Percentiles rank a stretch among this genome's conserved stretches.
phyloP scores from a whole-genome alignment of 2,113 vertebrate genomes.

The Mungos mungo region DNA sequence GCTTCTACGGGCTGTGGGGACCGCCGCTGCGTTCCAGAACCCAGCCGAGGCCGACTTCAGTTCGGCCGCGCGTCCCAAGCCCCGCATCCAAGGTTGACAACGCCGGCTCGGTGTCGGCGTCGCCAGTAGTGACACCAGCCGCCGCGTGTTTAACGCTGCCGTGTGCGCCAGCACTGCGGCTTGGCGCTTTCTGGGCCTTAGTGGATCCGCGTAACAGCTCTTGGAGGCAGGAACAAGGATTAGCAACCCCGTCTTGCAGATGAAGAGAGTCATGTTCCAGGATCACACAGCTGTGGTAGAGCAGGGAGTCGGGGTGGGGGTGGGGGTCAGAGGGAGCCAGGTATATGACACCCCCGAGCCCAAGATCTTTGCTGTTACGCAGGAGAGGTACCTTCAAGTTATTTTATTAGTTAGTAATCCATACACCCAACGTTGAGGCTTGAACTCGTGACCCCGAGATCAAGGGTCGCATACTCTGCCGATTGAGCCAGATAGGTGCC shows the following conservation, averaged over 20 bases:
- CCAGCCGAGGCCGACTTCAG: not conserved
- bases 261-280: not conserved
- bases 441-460: not conserved
- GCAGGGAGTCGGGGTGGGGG: not conserved
- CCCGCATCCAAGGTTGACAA: not conserved
- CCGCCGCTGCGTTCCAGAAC: not conserved
- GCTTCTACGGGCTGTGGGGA: not conserved
- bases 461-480: not conserved
- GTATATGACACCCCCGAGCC: not conserved
- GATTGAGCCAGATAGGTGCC: not conserved
- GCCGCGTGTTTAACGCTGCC: fast-evolving
- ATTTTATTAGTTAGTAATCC: not conserved
- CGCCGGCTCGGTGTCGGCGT: fast-evolving
- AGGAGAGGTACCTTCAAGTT: not conserved
- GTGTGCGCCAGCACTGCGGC: not conserved
- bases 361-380: not conserved
- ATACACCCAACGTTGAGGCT: not conserved
- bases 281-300: not conserved
- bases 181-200: not conserved
- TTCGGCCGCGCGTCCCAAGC: not conserved
- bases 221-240: not conserved
- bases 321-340: not conserved
- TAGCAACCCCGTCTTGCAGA: not conserved
- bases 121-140: not conserved
- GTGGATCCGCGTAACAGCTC: not conserved